Base-by-base conservation (phyloP, 2,888 invertebrate species). In the Bimastos eiseni region DNA sequence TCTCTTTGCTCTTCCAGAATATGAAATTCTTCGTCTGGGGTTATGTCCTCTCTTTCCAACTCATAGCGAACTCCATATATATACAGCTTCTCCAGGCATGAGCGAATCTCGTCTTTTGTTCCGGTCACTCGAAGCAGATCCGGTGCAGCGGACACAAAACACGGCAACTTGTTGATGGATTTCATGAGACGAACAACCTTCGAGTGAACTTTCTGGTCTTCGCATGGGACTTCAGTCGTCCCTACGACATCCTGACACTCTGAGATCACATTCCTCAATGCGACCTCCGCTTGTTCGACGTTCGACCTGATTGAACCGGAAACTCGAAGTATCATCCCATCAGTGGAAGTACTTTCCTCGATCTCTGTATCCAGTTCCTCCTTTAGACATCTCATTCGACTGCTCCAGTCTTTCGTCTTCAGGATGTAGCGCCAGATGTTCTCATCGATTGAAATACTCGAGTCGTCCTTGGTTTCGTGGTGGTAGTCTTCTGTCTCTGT, bases 111-210 rank as follows among this genome's bases (percentile, higher is more conserved):
- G 30, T n/a, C 70, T 8, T 1, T n/a, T n/a, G 11, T 70, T 70
- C 70, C 70, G 11, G 70, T 70, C 8, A 70, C 70, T n/a, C 70
- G 70, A 1, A 70, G 0, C 30, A 70, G 70, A 15, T 70, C 70
- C 30, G 70, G 70, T 70, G 70, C 70, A 70, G 70, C n/a, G 70
- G 70, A 70, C 70, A 70, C 70, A n/a, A n/a, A 70, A 17, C 70
- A 70, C n/a, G 70, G n/a, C 70, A 70, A 70, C n/a, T 70, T 70
- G 70, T 70, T 70, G 70, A 70, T 70, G 30, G n/a, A 70, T 70
- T 70, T 70, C 70, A 70, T 3, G 1, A 70, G n/a, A 17, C 70
- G 70, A 70, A 70, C 70, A n/a, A 70, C n/a, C 13, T 70, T 70
- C 70, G 70, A 70, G 70, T 70, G 70, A 30, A 70, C 70, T 15